Evolutionary conservation across 2,888 invertebrate species (phyloP).

Genomic region (Cactoblastis cactorum): DNA sequence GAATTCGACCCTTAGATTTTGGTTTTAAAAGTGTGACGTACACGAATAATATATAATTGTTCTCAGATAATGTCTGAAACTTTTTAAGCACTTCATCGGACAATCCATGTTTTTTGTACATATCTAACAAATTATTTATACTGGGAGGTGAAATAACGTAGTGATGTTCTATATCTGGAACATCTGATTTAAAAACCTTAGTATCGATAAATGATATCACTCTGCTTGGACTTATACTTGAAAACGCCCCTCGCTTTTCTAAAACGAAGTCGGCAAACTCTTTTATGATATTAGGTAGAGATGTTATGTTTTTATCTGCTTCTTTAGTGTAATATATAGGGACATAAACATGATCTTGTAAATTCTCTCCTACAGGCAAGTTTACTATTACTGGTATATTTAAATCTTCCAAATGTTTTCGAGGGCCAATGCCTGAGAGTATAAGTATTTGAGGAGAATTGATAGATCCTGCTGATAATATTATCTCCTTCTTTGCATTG

Average conservation of each 20-base stretch:
- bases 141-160: constrained; percentile 44
- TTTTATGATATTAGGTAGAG: constrained; percentile 38
- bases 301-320: constrained; percentile 33
- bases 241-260: constrained; percentile 66
- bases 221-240: constrained; percentile 56
- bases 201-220: constrained; percentile 50
- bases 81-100: constrained; percentile 38
- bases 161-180: constrained; percentile 52
- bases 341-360: constrained; percentile 71
- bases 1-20: constrained; percentile 82
- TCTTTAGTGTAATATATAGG: constrained; percentile 52
- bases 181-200: constrained; percentile 39
- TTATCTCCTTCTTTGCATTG: constrained; percentile 65
- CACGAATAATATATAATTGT: constrained; percentile 56
- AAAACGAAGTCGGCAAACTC: constrained; percentile 65
- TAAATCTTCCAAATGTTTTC: constrained; percentile 49
- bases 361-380: constrained; percentile 72
- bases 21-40: constrained; percentile 82
- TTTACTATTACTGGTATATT: constrained; percentile 59
- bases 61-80: constrained; percentile 39
- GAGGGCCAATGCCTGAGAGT: constrained; percentile 75
- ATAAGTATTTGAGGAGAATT: constrained; percentile 74
- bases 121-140: constrained; percentile 38
- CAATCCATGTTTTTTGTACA: constrained; percentile 38
- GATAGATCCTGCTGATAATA: constrained; percentile 70